Evolutionary conservation across 2,888 invertebrate genomes (phyloP).

Genomic region (Tipula confusa): DNA sequence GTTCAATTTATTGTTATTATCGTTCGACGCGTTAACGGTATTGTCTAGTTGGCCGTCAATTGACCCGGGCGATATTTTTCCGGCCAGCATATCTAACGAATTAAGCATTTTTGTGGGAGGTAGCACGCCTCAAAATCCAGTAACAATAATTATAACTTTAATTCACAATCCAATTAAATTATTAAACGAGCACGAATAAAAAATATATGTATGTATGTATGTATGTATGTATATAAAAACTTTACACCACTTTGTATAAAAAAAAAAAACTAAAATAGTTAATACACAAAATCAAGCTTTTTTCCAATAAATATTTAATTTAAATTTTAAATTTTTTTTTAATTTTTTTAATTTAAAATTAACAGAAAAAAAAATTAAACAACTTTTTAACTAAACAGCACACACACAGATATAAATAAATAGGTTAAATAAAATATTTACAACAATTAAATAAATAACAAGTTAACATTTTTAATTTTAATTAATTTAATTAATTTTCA

Average conservation of each 20-base stretch:
- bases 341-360: not conserved
- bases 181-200: not conserved
- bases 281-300: not conserved
- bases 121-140: conserved; percentile 36
- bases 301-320: not conserved
- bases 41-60: conserved; percentile 45
- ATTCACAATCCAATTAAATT: not conserved
- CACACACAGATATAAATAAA: not conserved
- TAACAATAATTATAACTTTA: not conserved
- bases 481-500: not conserved
- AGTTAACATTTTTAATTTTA: not conserved
- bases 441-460: conserved; percentile 25
- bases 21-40: too few relatives aligned
- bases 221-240: not conserved
- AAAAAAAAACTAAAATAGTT: not conserved
- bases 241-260: not conserved
- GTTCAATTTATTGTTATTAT: conserved; percentile 43
- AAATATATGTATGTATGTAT: too few relatives aligned
- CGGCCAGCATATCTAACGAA: conserved; percentile 82
- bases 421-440: not conserved
- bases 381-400: not conserved
- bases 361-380: too few relatives aligned
- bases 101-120: conserved; percentile 70
- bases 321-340: not conserved
- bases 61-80: conserved; percentile 81